These are phyloP conservation scores for Autographa gamma DNA, from an alignment of 2,888 invertebrate species.

Conservation along the genomic window DNA sequence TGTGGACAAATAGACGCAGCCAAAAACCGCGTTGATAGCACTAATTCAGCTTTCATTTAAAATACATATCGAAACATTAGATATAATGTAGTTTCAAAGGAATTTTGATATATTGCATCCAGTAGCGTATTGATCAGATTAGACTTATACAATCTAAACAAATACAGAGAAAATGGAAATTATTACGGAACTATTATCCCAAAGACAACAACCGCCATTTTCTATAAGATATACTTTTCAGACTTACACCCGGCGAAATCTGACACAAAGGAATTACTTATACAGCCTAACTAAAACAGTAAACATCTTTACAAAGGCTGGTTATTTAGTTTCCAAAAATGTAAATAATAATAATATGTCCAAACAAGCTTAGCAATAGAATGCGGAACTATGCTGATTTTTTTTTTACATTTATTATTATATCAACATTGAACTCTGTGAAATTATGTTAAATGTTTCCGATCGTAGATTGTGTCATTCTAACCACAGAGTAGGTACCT, in stretches of 20 bases:
- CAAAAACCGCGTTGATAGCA: constrained; percentile 62
- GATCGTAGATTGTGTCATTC: too few relatives aligned
- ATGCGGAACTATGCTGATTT: too few relatives aligned
- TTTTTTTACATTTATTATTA: too few relatives aligned
- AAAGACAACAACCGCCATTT: constrained; percentile 86
- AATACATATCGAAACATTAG: constrained; percentile 15
- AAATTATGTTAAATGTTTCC: too few relatives aligned
- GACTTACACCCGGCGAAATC: background rate
- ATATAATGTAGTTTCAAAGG: constrained; percentile 6
- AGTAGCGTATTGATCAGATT: constrained; percentile 13
- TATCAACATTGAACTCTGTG: too few relatives aligned
- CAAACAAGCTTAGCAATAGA: too few relatives aligned
- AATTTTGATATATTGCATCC: constrained; percentile 7
- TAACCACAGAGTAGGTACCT: too few relatives aligned
- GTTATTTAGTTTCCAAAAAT: background rate
- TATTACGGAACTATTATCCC: constrained; percentile 59
- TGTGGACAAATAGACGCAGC: constrained; percentile 57
- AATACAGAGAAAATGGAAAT: constrained; percentile 41
- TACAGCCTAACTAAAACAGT: constrained; percentile 28
- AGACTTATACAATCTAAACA: constrained; percentile 27
- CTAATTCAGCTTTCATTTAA: constrained; percentile 18
- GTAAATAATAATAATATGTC: background rate
- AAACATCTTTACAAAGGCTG: background rate
- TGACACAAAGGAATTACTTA: constrained; percentile 17
- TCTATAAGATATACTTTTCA: constrained; percentile 56